Conservation (phyloP, 2,888 invertebrate species). For the Parnassius glacialis region DNA sequence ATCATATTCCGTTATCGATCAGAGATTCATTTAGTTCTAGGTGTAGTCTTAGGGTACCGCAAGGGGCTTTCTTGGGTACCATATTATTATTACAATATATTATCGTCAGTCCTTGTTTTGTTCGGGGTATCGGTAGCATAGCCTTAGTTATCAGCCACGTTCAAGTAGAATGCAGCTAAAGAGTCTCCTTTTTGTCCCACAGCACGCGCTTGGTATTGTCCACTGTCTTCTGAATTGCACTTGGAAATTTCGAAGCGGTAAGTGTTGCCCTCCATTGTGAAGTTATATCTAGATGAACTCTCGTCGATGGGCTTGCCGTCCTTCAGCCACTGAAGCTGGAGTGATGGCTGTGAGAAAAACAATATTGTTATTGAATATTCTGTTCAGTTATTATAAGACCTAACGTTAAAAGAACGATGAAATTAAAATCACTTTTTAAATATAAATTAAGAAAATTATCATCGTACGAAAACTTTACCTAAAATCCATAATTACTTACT, state of each 20-base stretch:
- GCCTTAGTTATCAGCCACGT: constrained; percentile 81
- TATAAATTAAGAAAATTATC: no score
- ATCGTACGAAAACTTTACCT: no score
- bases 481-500: no score
- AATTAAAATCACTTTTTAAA: no score
- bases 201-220: constrained; percentile 93
- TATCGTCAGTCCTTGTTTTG: constrained; percentile 47
- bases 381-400: no score
- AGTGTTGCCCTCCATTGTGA: constrained; percentile 90
- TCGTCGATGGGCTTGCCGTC: constrained; percentile 95
- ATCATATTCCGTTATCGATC: constrained; percentile 52
- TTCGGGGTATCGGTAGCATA: neutral
- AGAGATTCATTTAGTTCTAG: constrained; percentile 50
- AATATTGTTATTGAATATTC: neutral
- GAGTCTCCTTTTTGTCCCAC: constrained; percentile 93
- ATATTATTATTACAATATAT: constrained; percentile 42
- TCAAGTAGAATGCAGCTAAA: constrained; percentile 92
- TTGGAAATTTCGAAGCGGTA: constrained; percentile 89
- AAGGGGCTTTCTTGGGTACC: constrained; percentile 51
- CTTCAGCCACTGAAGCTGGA: constrained; percentile 92
- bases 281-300: constrained; percentile 86
- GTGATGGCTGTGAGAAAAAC: constrained; percentile 68
- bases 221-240: constrained; percentile 88
- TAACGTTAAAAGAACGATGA: no score
- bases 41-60: constrained; percentile 42